phyloP scores from a whole-genome alignment of 1,140 invertebrate genomes.

The Drosophila persimilis region DNA sequence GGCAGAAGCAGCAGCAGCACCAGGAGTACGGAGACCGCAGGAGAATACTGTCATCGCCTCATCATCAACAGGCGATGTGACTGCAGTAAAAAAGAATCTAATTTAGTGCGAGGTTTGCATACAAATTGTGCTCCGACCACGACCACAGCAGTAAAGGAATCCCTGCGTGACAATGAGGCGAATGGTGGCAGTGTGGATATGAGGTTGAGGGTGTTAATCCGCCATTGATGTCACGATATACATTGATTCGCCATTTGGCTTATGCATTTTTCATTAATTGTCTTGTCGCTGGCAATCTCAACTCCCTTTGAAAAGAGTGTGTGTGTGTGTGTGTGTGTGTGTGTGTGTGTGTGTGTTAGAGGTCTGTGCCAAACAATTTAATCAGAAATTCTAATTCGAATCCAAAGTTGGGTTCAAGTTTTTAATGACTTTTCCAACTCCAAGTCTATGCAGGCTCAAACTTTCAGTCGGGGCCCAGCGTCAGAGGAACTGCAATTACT shows the following conservation, averaged over 20 bases:
- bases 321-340: too few species aligned
- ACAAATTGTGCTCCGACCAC: slow-evolving; percentile 56
- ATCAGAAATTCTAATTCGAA: slow-evolving; percentile 72
- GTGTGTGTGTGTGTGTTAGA: neutral
- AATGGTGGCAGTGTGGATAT: slow-evolving; percentile 5
- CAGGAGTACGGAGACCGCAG: slow-evolving; percentile 4
- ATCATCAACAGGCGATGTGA: slow-evolving; percentile 60
- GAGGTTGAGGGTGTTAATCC: slow-evolving; percentile 50
- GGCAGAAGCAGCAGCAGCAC: slow-evolving; percentile 17
- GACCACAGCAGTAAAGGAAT: slow-evolving; percentile 19
- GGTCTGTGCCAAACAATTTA: slow-evolving; percentile 58
- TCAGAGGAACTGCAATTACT: slow-evolving; percentile 61
- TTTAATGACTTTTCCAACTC: slow-evolving; percentile 77
- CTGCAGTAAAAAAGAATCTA: slow-evolving; percentile 81
- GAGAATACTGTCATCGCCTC: slow-evolving; percentile 24
- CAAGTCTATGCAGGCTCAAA: slow-evolving; percentile 19
- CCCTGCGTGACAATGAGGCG: slow-evolving; percentile 60
- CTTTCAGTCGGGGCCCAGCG: slow-evolving; percentile 29
- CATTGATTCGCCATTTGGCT: slow-evolving; percentile 75
- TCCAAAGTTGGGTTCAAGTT: slow-evolving; percentile 69
- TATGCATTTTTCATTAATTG: slow-evolving; percentile 82
- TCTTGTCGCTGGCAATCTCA: slow-evolving; percentile 30
- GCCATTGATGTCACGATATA: slow-evolving; percentile 81
- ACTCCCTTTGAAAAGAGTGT: too few species aligned
- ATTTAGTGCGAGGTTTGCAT: slow-evolving; percentile 82